Evolutionary conservation across 1,140 invertebrate species (phyloP).

Genomic region (Euwallacea fornicatus): DNA sequence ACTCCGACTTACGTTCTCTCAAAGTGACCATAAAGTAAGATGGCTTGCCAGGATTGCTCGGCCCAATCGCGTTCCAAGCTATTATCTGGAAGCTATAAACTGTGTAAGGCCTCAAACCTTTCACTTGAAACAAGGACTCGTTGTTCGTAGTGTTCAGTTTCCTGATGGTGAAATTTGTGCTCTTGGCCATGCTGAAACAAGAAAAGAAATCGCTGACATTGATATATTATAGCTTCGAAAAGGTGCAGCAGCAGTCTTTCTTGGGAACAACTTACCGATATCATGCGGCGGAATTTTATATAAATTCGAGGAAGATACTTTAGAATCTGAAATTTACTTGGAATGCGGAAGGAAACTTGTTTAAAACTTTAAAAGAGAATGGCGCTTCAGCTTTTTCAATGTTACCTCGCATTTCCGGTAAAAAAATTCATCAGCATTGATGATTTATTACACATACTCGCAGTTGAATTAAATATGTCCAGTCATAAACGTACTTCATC

Average conservation of each 20-base stretch:
- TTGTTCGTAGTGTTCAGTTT: slow-evolving; percentile 66
- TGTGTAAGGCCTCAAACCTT: slow-evolving; percentile 68
- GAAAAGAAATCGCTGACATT: slow-evolving; percentile 34
- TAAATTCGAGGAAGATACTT: slow-evolving; percentile 19
- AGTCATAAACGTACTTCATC: not conserved
- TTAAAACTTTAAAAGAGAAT: slow-evolving; percentile 5
- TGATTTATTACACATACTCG: not conserved
- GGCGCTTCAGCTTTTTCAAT: not conserved
- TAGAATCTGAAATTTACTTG: slow-evolving; percentile 8
- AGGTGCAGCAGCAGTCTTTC: slow-evolving; percentile 21
- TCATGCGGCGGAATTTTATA: slow-evolving; percentile 21
- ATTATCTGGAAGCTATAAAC: slow-evolving; percentile 75
- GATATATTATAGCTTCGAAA: slow-evolving; percentile 22
- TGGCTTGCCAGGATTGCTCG: slow-evolving; percentile 68
- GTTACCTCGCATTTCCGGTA: no score
- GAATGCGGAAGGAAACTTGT: slow-evolving; percentile 4
- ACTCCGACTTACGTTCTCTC: slow-evolving; percentile 64
- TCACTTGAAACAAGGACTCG: slow-evolving; percentile 66
- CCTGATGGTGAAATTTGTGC: slow-evolving; percentile 65
- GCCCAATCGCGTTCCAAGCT: slow-evolving; percentile 71
- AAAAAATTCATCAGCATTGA: no score
- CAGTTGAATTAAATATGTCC: not conserved
- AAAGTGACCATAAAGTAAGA: slow-evolving; percentile 78
- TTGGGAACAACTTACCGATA: slow-evolving; percentile 13
- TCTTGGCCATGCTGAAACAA: slow-evolving; percentile 67